Percentiles rank a stretch among this genome's conserved stretches.
Evolutionary conservation across 2,888 invertebrate genomes (phyloP).

Genomic region (Eupithecia centaureata): DNA sequence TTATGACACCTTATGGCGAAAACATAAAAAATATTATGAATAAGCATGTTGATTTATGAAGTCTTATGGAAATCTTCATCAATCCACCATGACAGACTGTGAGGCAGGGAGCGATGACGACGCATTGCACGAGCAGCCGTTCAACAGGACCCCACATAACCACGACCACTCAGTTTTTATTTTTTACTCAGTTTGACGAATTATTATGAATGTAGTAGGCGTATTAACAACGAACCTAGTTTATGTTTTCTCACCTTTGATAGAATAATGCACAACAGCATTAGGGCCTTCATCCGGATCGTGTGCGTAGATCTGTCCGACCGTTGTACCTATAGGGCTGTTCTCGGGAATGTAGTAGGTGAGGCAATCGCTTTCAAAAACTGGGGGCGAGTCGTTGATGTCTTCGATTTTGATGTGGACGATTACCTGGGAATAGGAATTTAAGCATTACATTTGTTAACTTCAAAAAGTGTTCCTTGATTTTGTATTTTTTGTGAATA

Average conservation of each 20-base stretch:
- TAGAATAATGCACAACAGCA: conserved; percentile 92
- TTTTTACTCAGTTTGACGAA: no score
- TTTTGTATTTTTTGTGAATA: not conserved
- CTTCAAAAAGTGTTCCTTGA: not conserved
- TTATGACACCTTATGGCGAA: no score
- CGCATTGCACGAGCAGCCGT: no score
- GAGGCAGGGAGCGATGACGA: no score
- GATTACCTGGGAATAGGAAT: conserved; percentile 78
- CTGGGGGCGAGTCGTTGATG: conserved; percentile 95
- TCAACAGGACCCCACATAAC: no score
- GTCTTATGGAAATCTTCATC: no score
- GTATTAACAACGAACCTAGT: not conserved
- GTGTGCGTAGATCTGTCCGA: conserved; percentile 94
- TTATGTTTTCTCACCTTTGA: not conserved
- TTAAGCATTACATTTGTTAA: not conserved
- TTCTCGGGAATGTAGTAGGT: conserved; percentile 96
- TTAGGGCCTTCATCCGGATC: conserved; percentile 97
- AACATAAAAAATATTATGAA: no score
- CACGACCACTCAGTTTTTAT: no score
- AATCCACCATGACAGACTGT: no score
- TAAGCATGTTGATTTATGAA: no score
- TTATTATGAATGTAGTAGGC: no score
- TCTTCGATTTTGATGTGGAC: conserved; percentile 93
- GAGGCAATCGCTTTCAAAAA: conserved; percentile 94
- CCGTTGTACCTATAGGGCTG: conserved; percentile 97